Percentiles rank a stretch among this genome's conserved stretches.
Evolutionary conservation across 2,113 vertebrate species (phyloP).

Genomic region (zebrafish (Danio rerio)): GRCz12tu NC_133190.1:29812001-29812500

Average conservation of each 20-base stretch:
- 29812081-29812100: conserved; percentile 1
- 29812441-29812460: no score
- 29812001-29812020: conserved; percentile 22
- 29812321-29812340: neutral
- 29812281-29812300: neutral
- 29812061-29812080: conserved; percentile 17
- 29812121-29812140: conserved; percentile 35
- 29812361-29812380: no score
- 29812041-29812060: conserved; percentile 23
- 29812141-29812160: conserved; percentile 29
- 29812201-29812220: conserved; percentile 34
- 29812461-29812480: no score
- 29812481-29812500: no score
- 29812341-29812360: neutral
- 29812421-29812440: no score
- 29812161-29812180: conserved; percentile 20
- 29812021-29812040: conserved; percentile 9
- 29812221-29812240: conserved; percentile 37
- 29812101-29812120: conserved; percentile 35
- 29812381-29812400: no score
- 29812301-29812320: neutral
- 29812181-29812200: conserved; percentile 20
- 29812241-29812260: neutral
- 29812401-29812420: no score
- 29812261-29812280: conserved; percentile 1